Base-by-base conservation (phyloP, 2,797 vertebrate species). In the Chelonia mydas region DNA sequence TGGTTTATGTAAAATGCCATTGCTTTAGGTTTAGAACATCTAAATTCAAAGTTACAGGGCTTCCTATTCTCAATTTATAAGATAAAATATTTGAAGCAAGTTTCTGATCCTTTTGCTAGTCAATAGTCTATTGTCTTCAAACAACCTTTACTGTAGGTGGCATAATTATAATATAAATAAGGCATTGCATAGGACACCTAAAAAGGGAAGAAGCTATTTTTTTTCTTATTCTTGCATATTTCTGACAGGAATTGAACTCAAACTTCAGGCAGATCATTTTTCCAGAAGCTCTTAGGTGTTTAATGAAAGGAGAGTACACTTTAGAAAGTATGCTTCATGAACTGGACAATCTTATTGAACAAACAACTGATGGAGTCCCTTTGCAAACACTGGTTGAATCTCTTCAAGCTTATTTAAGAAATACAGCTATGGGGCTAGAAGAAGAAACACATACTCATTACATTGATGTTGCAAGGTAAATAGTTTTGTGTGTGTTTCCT, bases 261-360 rank as follows among this genome's bases (percentile, higher is more conserved):
- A 99, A 99, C 98, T 99, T 99, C 98, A 98, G 99, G 86, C 99
- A 99, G 98, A 99, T 99, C 93, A 99, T 99, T 98, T 99, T 99
- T 87, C 99, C 99, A 16, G 99, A 99, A 98, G 99, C 99, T 4
- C 98, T 99, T 74, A 98, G 99, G 92, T 99, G 99, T 91, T 98
- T 99, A 97, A 98, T 99, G 91, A 99, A 99, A 97, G 99, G 99
- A 41, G 99, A 99, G 92, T 98, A 99, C 93, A 99, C 99, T 1
- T 98, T 99, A 95, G 99, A 99, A 97, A 98, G 97, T 92, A 99
- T 99, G 99, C 97, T 99, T 88, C 97, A 98, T 3, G 99, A 99
- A 85, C 95, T 99, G 90, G 99, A 99, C 97, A 98, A 95, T 89
- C 98, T 99, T 16, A 99, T 99, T 84, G 99, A 99, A 94, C 99